Evolutionary conservation across 1,140 invertebrate genomes (phyloP).

Genomic region (Drosophila parvula): DNA sequence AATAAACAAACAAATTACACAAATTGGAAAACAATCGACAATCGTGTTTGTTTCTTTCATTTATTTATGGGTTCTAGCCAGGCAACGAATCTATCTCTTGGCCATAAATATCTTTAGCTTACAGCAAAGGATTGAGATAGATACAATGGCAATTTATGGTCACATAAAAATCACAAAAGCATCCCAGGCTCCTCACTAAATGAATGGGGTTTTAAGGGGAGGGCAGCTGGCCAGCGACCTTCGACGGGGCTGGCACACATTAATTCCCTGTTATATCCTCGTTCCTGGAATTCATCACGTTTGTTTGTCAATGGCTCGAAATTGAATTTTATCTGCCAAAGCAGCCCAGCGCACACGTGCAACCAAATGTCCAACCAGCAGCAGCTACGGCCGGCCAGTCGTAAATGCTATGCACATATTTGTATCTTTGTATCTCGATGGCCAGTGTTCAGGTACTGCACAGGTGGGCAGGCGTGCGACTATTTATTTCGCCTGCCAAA

Average conservation of each 20-base stretch:
- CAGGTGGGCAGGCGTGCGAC: constrained; percentile 11
- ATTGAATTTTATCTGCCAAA: constrained; percentile 65
- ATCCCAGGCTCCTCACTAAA: too few relatives aligned
- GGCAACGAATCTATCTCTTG: constrained; percentile 30
- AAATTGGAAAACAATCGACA: constrained; percentile 74
- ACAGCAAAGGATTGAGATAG: constrained; percentile 39
- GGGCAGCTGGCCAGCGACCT: constrained; percentile 46
- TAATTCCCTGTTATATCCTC: constrained; percentile 43
- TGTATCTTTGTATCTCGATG: constrained; percentile 19
- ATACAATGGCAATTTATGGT: constrained; percentile 60
- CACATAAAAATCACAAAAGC: constrained; percentile 74
- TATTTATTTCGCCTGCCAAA: constrained; percentile 31
- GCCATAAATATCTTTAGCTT: constrained; percentile 30
- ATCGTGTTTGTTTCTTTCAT: constrained; percentile 29
- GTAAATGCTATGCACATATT: constrained; percentile 49
- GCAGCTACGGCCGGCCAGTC: constrained; percentile 17
- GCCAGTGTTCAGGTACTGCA: constrained; percentile 3
- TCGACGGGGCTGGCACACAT: constrained; percentile 20
- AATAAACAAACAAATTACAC: constrained; percentile 79
- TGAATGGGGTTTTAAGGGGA: constrained; percentile 33
- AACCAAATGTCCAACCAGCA: constrained; percentile 14
- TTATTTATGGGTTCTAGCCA: constrained; percentile 13
- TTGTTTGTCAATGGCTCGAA: constrained; percentile 70
- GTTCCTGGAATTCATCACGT: constrained; percentile 65
- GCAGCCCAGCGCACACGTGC: constrained; percentile 21